A percentile compares a stretch with the other conserved stretches of the same genome.
Conservation (phyloP, 2,113 vertebrate genomes). For the Tetraodon nigroviridis region DNA sequence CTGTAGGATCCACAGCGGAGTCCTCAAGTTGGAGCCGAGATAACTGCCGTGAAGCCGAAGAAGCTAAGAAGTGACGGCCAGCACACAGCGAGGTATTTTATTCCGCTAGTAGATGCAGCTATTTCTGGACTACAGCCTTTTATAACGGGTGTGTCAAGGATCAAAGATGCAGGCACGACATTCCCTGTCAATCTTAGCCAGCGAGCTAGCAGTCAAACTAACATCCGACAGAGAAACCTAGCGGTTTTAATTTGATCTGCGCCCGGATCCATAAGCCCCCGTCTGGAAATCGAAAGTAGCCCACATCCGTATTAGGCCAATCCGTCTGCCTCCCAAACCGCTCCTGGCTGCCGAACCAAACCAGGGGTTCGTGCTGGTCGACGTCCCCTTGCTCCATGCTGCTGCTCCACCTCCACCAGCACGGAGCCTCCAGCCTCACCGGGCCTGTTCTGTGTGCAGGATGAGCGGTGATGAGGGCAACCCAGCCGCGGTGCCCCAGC, state of each 20-base stretch:
- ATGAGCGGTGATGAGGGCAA: slow-evolving; percentile 88
- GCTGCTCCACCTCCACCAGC: too few species aligned
- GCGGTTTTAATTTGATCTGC: slow-evolving; percentile 16
- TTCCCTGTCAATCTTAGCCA: background rate
- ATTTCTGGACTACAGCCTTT: background rate
- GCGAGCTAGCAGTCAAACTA: slow-evolving; percentile 40
- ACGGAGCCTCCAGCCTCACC: too few species aligned
- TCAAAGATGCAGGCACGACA: slow-evolving; percentile 9
- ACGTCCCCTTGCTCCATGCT: background rate
- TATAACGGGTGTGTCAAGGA: slow-evolving; percentile 3
- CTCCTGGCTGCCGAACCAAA: slow-evolving; percentile 21
- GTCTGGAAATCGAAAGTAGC: slow-evolving; percentile 34
- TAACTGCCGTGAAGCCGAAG: slow-evolving; percentile 3
- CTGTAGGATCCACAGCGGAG: slow-evolving; percentile 1
- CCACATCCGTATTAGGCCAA: slow-evolving; percentile 28
- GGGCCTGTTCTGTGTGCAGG: too few species aligned
- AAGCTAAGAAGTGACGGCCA: slow-evolving; percentile 17
- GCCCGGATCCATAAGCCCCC: slow-evolving; percentile 18
- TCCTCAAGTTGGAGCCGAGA: slow-evolving; percentile 7
- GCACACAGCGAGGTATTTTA: slow-evolving; percentile 38
- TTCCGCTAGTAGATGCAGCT: background rate
- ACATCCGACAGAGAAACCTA: slow-evolving; percentile 11
- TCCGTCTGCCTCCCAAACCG: slow-evolving; percentile 12
- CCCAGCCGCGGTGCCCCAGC: slow-evolving; percentile 83
- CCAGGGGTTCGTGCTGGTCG: slow-evolving; percentile 8